Evolutionary conservation across 2,888 invertebrate species (phyloP), one percentile per base, ranked within the genome.

Genomic region (Spialia ferax): DNA sequence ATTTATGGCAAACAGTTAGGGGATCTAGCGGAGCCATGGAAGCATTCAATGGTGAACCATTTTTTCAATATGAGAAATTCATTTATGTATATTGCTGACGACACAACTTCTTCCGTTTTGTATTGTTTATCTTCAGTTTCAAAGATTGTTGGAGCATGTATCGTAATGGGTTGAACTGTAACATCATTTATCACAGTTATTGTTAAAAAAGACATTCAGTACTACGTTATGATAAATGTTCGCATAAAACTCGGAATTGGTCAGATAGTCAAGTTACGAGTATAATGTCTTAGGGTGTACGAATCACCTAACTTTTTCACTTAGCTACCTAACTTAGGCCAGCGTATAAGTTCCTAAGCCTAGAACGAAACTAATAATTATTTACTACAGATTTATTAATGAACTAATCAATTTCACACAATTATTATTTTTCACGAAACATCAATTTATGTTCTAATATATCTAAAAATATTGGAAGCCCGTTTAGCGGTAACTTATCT

Each of bases 51-150:
- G 60, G 60, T 55, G 61, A 29, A 61, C 32, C 54, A 67, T 67
- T 67, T 67, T 67, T 65, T 67, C 66, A 60, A 67, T 55, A 67
- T 67, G 66, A 67, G 45, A 61, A 35, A 67, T 67, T 55, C 61
- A 61, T 65, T 65, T 65, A 59, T n/a, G n/a, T n/a, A n/a, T 65
- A 52, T 65, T 60, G 35, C 57, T 45, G 35, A 38, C 23, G 20
- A 65, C 29, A 59, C 52, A 42, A 65, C 59, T 65, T 65, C 38
- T 48, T 60, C 52, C 59, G 38, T 52, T 52, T 50, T 38, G 38
- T 23, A 29, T 65, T 65, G 59, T 65, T 65, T 65, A 65, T 59
- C 35, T 59, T 59, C 2, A 65, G 50, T 52, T 60, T 29, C 18
- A 7, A 22, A 52, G 61, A 52, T 35, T 52, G 59, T 50, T 65